phyloP scores from a whole-genome alignment of 2,888 invertebrate species.

The Melipona bicolor region DNA sequence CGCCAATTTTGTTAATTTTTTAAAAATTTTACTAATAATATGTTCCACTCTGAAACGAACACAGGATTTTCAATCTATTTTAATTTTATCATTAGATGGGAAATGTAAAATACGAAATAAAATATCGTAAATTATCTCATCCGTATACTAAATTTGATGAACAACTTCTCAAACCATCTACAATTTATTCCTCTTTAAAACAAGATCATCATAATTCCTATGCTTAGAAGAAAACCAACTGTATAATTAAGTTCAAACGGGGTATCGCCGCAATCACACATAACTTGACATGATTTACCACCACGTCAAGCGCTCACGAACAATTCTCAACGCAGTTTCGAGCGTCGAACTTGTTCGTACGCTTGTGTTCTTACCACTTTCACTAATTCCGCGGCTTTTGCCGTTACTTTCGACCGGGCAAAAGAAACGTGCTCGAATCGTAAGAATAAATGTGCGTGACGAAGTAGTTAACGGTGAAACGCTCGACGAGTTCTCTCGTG shows the following conservation, averaged over 20 bases:
- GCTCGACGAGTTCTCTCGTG: background rate
- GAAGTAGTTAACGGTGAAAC: constrained; percentile 9
- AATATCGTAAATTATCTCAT: too few relatives aligned
- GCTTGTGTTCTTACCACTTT: constrained; percentile 16
- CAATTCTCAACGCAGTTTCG: background rate
- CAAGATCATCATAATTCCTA: background rate
- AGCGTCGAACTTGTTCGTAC: constrained; percentile 3
- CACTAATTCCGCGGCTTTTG: constrained; percentile 22
- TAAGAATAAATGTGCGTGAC: constrained; percentile 11
- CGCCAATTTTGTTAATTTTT: too few relatives aligned
- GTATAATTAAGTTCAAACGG: background rate
- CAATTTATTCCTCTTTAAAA: background rate
- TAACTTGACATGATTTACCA: background rate
- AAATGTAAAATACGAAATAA: too few relatives aligned
- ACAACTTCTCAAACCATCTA: background rate
- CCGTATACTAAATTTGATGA: too few relatives aligned
- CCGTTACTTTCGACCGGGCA: constrained; percentile 9
- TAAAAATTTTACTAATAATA: too few relatives aligned
- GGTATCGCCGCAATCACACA: background rate
- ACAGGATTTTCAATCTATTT: too few relatives aligned
- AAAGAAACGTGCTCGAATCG: constrained; percentile 1
- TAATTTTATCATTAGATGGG: too few relatives aligned
- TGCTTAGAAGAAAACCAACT: background rate
- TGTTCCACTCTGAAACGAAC: too few relatives aligned
- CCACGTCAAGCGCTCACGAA: background rate